phyloP scores from a whole-genome alignment of 2,888 invertebrate genomes.

The Apeira syringaria region DNA sequence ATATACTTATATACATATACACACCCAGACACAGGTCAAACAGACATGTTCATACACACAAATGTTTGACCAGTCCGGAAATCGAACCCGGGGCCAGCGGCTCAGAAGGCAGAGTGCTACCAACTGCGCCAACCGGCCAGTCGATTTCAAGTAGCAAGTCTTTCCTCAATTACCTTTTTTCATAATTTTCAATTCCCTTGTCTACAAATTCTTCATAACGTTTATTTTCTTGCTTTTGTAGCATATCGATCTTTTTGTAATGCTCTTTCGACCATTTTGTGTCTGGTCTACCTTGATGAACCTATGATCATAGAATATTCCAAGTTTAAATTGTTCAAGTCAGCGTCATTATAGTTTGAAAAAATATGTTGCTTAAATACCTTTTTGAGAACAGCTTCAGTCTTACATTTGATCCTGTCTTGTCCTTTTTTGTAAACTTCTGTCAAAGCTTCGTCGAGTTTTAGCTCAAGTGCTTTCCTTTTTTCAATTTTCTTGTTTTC shows the following conservation, averaged over 20 bases:
- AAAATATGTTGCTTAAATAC: too few species aligned
- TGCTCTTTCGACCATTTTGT: constrained; percentile 28
- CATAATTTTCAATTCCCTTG: constrained; percentile 36
- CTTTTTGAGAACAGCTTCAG: constrained; percentile 36
- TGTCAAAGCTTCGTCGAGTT: constrained; percentile 34
- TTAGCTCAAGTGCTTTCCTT: constrained; percentile 31
- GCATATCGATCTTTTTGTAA: constrained; percentile 40
- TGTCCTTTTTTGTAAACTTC: constrained; percentile 40
- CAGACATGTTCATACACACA: too few species aligned
- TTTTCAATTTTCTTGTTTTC: constrained; percentile 34
- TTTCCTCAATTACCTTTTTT: constrained; percentile 34
- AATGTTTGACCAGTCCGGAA: too few species aligned
- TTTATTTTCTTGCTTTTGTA: constrained; percentile 38
- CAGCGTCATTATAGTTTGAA: too few species aligned
- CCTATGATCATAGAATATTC: too few species aligned
- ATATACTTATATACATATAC: too few species aligned
- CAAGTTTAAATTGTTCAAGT: too few species aligned
- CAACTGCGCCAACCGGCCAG: too few species aligned
- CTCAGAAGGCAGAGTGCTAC: too few species aligned
- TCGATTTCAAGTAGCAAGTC: neutral
- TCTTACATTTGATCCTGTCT: constrained; percentile 38
- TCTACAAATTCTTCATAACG: constrained; percentile 46
- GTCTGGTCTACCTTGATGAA: constrained; percentile 35
- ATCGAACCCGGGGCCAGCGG: too few species aligned
- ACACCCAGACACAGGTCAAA: too few species aligned